Conservation (phyloP, 2,113 vertebrate genomes). For the Bombycilla garrulus region DNA sequence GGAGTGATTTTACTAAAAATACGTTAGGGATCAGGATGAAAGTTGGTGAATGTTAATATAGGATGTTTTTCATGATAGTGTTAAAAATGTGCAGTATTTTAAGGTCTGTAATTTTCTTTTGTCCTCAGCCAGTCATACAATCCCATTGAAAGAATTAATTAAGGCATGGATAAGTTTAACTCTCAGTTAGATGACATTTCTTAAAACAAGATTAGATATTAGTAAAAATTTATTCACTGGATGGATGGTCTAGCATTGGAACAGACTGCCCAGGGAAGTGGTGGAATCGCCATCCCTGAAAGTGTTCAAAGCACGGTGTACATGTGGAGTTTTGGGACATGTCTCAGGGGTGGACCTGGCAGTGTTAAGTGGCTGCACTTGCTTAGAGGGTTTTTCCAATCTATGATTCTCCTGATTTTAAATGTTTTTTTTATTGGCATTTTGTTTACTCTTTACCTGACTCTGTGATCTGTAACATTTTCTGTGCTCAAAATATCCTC, state of each 20-base stretch:
- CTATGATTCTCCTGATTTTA: not conserved
- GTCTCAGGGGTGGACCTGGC: not conserved
- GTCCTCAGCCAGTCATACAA: not conserved
- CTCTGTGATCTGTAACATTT: not conserved
- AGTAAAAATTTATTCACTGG: not conserved
- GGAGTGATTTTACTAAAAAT: not conserved
- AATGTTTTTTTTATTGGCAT: not conserved
- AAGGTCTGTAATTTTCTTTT: not conserved
- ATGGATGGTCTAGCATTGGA: not conserved
- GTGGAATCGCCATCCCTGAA: not conserved
- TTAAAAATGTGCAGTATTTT: not conserved
- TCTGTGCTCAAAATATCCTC: not conserved
- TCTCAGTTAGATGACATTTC: not conserved
- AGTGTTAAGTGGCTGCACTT: not conserved
- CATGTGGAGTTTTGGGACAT: not conserved
- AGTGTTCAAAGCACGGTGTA: accelerated
- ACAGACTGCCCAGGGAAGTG: not conserved
- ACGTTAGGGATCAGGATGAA: not conserved
- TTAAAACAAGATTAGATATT: not conserved
- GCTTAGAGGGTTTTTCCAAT: not conserved
- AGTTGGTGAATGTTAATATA: not conserved
- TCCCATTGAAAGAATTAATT: not conserved
- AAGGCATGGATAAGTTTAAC: not conserved
- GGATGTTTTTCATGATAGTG: not conserved
- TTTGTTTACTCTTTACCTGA: not conserved